These are phyloP conservation scores for Laothoe populi DNA, from an alignment of 2,888 invertebrate genomes.

Conservation along the genomic window DNA sequence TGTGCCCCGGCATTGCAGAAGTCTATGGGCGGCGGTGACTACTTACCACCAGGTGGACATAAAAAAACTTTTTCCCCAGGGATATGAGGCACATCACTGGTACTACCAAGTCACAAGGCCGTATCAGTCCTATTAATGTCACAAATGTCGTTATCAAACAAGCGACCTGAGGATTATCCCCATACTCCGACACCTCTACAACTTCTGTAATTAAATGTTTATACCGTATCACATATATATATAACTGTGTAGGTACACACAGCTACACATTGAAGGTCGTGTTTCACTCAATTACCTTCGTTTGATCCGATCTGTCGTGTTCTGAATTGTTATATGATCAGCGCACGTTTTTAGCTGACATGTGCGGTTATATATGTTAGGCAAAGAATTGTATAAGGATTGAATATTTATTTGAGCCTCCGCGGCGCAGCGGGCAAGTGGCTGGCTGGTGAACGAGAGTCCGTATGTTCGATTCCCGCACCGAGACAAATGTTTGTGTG, in stretches of 20 bases:
- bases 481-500: no score
- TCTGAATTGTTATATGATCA: neutral
- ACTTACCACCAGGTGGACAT: no score
- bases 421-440: no score
- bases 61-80: no score
- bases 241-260: no score
- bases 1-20: no score
- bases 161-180: neutral
- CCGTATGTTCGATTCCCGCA: no score
- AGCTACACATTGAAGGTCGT: neutral
- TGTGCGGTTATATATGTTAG: neutral
- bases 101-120: neutral
- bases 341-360: neutral
- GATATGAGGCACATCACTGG: no score
- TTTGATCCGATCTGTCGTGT: neutral
- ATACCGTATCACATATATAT: neutral
- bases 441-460: no score
- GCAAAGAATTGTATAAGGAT: no score
- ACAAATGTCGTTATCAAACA: neutral
- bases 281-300: neutral
- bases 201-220: slow-evolving; percentile 22
- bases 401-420: no score
- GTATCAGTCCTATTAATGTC: neutral
- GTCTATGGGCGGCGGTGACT: no score
- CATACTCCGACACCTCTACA: neutral